A percentile compares a stretch with the other conserved stretches of the same genome.
Conservation (phyloP, 2,888 invertebrate species). For the Argynnis bischoffii region DNA sequence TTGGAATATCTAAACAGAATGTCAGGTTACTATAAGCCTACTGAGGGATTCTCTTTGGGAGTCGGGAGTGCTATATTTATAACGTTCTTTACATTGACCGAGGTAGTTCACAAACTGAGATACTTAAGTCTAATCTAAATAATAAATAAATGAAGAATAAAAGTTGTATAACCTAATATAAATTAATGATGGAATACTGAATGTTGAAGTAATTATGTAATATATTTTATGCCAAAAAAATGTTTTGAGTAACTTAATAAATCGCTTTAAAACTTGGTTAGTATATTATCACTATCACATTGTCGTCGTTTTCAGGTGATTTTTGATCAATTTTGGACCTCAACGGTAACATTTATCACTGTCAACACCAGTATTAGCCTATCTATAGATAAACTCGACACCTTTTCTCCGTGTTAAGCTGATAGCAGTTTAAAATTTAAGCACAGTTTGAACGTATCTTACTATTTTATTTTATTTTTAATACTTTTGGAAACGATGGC, state of each 20-base stretch:
- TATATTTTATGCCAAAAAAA: too few relatives aligned
- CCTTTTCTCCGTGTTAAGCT: not conserved
- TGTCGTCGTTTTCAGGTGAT: constrained; percentile 4
- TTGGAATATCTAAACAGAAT: constrained; percentile 4
- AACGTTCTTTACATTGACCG: constrained; percentile 16
- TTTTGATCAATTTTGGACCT: constrained; percentile 6
- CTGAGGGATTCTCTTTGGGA: constrained; percentile 15
- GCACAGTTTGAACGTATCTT: not conserved
- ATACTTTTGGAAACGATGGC: too few relatives aligned
- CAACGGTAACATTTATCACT: constrained; percentile 7
- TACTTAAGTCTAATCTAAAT: constrained; percentile 2
- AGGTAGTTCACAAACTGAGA: constrained; percentile 4
- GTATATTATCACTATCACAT: not conserved
- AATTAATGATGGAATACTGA: too few relatives aligned
- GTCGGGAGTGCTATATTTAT: not conserved
- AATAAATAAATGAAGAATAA: not conserved
- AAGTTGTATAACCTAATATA: too few relatives aligned
- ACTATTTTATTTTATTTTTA: too few relatives aligned
- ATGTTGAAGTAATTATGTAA: too few relatives aligned
- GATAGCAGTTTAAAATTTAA: not conserved
- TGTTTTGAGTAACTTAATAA: too few relatives aligned
- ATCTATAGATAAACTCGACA: constrained; percentile 17
- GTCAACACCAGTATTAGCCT: constrained; percentile 10
- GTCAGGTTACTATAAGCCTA: constrained; percentile 10
- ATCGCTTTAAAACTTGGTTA: too few relatives aligned